These are phyloP conservation scores for Sebastolobus alascanus DNA, from an alignment of 2,797 vertebrate genomes.

Conservation along the genomic window DNA sequence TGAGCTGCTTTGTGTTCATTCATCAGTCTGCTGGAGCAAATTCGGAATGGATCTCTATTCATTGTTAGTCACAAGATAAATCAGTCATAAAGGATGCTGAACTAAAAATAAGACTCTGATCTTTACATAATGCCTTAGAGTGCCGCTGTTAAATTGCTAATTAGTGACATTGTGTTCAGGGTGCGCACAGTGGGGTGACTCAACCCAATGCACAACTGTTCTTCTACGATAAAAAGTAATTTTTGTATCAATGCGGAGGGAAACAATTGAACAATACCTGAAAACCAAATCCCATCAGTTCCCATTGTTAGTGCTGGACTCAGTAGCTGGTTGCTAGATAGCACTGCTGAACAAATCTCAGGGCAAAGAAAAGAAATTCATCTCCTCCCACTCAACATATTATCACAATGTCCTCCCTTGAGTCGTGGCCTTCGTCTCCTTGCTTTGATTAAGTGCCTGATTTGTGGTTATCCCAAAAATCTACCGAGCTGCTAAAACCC, in stretches of 20 bases:
- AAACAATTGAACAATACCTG: conserved; percentile 42
- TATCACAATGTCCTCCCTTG: conserved; percentile 38
- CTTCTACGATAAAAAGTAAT: conserved; percentile 12
- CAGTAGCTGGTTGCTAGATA: conserved; percentile 41
- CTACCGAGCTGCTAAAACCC: conserved; percentile 68
- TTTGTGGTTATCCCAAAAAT: conserved; percentile 69
- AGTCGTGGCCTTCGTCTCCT: conserved; percentile 40
- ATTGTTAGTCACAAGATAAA: conserved; percentile 44
- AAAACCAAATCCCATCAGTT: conserved; percentile 42
- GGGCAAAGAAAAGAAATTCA: conserved; percentile 40
- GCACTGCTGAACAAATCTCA: conserved; percentile 30
- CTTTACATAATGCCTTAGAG: conserved; percentile 50
- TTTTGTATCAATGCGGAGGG: conserved; percentile 7
- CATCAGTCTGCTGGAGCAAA: conserved; percentile 38
- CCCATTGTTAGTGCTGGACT: conserved; percentile 36
- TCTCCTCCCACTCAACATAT: conserved; percentile 44
- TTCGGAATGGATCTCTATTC: conserved; percentile 39
- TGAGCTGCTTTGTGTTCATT: conserved; percentile 48
- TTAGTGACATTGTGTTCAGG: conserved; percentile 47
- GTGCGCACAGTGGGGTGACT: conserved; percentile 22
- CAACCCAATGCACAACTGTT: conserved; percentile 13
- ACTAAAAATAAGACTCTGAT: conserved; percentile 55
- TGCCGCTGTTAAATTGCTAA: conserved; percentile 47
- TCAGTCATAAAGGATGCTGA: conserved; percentile 37
- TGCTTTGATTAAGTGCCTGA: conserved; percentile 71